Base-by-base conservation (phyloP, 2,888 invertebrate genomes). In the Athripsodes cinereus region DNA sequence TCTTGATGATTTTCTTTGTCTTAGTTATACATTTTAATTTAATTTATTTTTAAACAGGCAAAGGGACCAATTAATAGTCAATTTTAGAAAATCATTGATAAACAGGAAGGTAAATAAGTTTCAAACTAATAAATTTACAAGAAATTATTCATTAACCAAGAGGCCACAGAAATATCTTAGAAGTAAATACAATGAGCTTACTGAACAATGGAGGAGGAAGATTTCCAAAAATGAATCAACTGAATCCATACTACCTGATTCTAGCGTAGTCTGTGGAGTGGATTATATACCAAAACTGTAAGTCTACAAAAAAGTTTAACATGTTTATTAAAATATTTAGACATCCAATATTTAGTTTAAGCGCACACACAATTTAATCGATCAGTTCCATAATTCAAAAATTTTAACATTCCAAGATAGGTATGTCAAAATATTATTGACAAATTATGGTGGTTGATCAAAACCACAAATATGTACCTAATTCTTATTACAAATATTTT, bases 251-350 rank as follows among this genome's bases (percentile, higher is more conserved):
- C 46, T 50, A 16, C 46, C 52, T 18, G 40, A 52, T 19, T 22
- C 40, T n/a, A 49, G 5, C 13, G n/a, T 8, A 19, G 21, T 40
- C 5, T 22, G 40, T 22, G 47, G 31, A 2, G 53, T 60, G 13
- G 62, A 62, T 22, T 22, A 34, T 44, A 35, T 62, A 35, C 60
- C 55, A 16, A 62, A 62, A 54, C 47, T 62, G 62, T 62, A 57
- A 34, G 62, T 59, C 50, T 22, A n/a, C n/a, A n/a, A n/a, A 22
- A 46, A 16, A 51, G 18, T n/a, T n/a, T n/a, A n/a, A n/a, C n/a
- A n/a, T n/a, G n/a, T n/a, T n/a, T n/a, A n/a, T n/a, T n/a, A n/a
- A n/a, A n/a, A n/a, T n/a, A n/a, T n/a, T n/a, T n/a, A n/a, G n/a
- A n/a, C n/a, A n/a, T n/a, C n/a, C n/a, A n/a, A n/a, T n/a, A n/a